phyloP scores from a whole-genome alignment of 2,113 vertebrate genomes.

The Amazona vittata region DNA sequence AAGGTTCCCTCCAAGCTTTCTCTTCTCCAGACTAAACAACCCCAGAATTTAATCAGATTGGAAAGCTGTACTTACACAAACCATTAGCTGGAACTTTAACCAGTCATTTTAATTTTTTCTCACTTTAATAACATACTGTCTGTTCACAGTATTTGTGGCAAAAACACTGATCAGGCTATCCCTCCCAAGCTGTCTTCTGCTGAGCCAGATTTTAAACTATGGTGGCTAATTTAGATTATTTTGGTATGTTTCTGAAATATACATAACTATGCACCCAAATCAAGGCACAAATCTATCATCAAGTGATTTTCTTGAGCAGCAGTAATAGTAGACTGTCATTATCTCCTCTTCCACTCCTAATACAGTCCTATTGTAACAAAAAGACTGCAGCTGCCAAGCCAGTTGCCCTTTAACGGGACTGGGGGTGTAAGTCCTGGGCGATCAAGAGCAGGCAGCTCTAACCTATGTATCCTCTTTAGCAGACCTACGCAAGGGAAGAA shows the following conservation, averaged over 20 bases:
- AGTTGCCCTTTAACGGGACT: background rate
- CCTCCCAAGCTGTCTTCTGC: background rate
- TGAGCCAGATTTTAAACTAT: background rate
- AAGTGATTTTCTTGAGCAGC: background rate
- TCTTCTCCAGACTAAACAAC: background rate
- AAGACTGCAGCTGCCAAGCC: background rate
- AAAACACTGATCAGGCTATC: background rate
- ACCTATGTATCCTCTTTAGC: background rate
- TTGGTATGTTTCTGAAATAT: background rate
- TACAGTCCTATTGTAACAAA: background rate
- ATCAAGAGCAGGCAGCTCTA: background rate
- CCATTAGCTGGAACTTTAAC: background rate
- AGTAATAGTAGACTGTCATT: background rate
- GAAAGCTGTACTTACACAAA: background rate
- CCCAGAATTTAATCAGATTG: background rate
- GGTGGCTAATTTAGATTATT: background rate
- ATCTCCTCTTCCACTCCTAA: background rate
- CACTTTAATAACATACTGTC: background rate
- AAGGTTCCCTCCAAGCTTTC: background rate
- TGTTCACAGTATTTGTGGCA: background rate
- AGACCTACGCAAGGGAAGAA: background rate
- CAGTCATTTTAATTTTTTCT: background rate
- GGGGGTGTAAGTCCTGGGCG: background rate
- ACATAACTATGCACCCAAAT: background rate
- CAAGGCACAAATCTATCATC: background rate